These are phyloP conservation scores for Halichondria panicea DNA, from an alignment of 37 sponge, comb jelly and placozoan genomes.

Conservation along the genomic window DNA sequence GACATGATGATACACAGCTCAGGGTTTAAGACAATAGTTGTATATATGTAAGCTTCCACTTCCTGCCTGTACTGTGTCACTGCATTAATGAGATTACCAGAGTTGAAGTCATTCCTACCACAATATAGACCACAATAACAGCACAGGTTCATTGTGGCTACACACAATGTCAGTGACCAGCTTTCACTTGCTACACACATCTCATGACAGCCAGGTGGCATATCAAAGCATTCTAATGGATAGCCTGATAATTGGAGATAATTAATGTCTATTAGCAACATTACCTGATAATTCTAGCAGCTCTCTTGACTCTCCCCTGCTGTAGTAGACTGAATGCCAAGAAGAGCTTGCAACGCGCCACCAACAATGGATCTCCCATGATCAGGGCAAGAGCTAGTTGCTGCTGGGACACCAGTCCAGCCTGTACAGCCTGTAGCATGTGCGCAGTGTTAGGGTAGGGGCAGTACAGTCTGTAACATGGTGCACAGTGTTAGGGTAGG, in stretches of 20 bases:
- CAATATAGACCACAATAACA: too few species aligned
- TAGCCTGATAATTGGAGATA: too few species aligned
- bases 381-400: slow-evolving; percentile 63
- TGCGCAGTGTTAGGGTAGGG: neutral
- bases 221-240: too few species aligned
- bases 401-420: slow-evolving; percentile 57
- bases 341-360: slow-evolving; percentile 50
- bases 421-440: slow-evolving; percentile 50
- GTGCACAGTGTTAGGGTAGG: neutral
- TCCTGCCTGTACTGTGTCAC: too few species aligned
- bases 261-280: neutral
- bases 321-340: slow-evolving; percentile 76
- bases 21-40: too few species aligned
- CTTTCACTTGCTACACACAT: too few species aligned
- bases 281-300: slow-evolving; percentile 66
- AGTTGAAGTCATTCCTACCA: too few species aligned
- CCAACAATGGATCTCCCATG: slow-evolving; percentile 65
- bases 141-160: too few species aligned
- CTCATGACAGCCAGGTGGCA: neutral
- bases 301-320: slow-evolving; percentile 29
- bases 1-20: too few species aligned
- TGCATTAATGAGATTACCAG: too few species aligned
- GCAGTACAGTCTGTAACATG: neutral
- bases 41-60: too few species aligned
- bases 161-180: too few species aligned